Base-by-base conservation (phyloP, 2,888 invertebrate species). In the Trachelus tabidus region DNA sequence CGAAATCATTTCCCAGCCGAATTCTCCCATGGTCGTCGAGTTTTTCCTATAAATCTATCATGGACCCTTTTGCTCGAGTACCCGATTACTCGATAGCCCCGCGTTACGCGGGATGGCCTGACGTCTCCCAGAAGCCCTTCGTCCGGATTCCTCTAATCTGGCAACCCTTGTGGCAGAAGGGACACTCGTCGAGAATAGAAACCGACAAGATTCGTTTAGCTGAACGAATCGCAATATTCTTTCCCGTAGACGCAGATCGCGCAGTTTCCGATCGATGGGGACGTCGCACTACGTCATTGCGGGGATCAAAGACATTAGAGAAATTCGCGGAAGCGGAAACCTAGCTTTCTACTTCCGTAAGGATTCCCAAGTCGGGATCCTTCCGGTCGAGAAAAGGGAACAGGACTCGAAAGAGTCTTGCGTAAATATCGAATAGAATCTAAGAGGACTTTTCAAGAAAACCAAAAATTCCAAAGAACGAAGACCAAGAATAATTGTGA, bases 1-100 rank as follows among this genome's bases (percentile, higher is more conserved):
- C 84, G 84, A 82, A 87, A 89, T 87, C 83, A 87, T 86, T 86
- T 86, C 84, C 84, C 78, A 83, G 79, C 80, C 71, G 35, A 75
- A 73, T 34, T 71, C 35, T 68, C 78, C 35, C 74, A 23, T 56
- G 56, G 56, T 56, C 73, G 35, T 23, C 37, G 34, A 23, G 71
- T 75, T 78, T 78, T 78, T 78, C 79, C 80, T 69, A 79, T 82
- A 83, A 84, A 86, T 86, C 83, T 83, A 80, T 82, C 79, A 76
- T 75, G 80, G 81, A 76, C 79, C 75, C 75, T 75, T 73, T 11
- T 73, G 31, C 71, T 31, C 71, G 71, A 34, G 71, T 34, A 4
- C 33, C 71, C 71, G 71, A 71, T 71, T 71, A 34, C 31, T 71
- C 71, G 71, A 56, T 23, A 56, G 56, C 56, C 56, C 23, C 23